Evolutionary conservation across 2,113 vertebrate genomes (phyloP).

Genomic region (Tragelaphus buxtoni): DNA sequence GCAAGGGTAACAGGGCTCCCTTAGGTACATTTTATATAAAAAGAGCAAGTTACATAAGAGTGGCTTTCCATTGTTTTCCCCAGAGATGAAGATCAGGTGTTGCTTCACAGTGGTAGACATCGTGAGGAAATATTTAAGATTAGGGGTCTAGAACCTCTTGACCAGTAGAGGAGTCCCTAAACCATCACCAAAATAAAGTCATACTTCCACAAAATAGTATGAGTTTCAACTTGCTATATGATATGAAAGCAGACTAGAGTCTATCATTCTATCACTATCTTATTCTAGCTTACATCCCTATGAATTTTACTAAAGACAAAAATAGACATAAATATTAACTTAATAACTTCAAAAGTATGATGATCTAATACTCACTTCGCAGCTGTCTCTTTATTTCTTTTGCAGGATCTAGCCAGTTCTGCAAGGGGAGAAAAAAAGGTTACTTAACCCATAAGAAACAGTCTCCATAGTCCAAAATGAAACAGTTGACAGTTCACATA

Average conservation of each 20-base stretch:
- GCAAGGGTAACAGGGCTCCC: not conserved
- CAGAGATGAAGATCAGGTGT: not conserved
- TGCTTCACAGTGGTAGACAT: not conserved
- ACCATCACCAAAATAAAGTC: not conserved
- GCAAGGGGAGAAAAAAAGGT: not conserved
- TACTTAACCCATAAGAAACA: slow-evolving; percentile 39
- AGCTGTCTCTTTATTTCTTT: slow-evolving; percentile 89
- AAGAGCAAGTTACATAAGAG: not conserved
- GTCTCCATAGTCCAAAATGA: not conserved
- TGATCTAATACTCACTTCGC: slow-evolving; percentile 82
- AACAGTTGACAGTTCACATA: not conserved
- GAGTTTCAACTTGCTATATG: not conserved
- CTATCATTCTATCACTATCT: not conserved
- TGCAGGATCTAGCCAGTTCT: slow-evolving; percentile 87
- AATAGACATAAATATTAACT: not conserved
- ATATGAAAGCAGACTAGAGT: not conserved
- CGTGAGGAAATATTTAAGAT: not conserved
- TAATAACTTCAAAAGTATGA: not conserved
- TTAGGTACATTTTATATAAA: not conserved
- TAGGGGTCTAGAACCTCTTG: not conserved
- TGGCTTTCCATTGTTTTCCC: not conserved
- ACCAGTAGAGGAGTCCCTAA: not conserved
- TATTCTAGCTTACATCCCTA: not conserved
- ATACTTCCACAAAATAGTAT: not conserved
- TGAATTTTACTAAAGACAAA: not conserved